Evolutionary conservation across 2,888 invertebrate genomes (phyloP).

Genomic region (Stramonita haemastoma): DNA sequence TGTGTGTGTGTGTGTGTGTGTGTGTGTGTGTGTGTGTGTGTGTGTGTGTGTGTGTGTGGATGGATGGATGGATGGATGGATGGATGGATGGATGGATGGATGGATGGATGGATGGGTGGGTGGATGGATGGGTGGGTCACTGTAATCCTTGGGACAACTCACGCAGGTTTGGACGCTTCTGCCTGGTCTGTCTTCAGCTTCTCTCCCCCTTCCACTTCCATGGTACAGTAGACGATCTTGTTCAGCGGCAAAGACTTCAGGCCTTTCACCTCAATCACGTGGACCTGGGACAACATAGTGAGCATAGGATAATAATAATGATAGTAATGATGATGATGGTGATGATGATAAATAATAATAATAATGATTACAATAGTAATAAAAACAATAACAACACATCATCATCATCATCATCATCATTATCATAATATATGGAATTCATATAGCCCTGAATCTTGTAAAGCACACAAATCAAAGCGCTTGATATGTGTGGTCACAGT

Average conservation of each 20-base stretch:
- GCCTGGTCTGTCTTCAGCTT: slow-evolving; percentile 99
- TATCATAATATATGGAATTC: too few species aligned
- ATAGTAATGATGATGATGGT: too few species aligned
- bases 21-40: not conserved
- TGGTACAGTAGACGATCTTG: slow-evolving; percentile 99
- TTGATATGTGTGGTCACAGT: not conserved
- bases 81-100: not conserved
- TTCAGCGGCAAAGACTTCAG: slow-evolving; percentile 97
- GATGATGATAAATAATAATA: too few species aligned
- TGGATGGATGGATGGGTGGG: not conserved
- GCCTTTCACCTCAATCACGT: slow-evolving; percentile 99
- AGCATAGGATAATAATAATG: not conserved
- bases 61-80: not conserved
- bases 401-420: too few species aligned
- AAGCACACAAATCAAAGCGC: too few species aligned
- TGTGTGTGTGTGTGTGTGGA: not conserved
- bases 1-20: too few species aligned
- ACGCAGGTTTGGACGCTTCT: slow-evolving; percentile 94
- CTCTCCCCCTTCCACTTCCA: slow-evolving; percentile 99
- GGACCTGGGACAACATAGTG: slow-evolving; percentile 83
- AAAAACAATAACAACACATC: too few species aligned
- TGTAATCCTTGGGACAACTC: too few species aligned
- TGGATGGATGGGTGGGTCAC: not conserved
- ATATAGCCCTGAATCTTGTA: too few species aligned
- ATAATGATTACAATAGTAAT: too few species aligned